Conservation (phyloP, 2,113 vertebrate genomes). For the Sisor rabdophorus region DNA sequence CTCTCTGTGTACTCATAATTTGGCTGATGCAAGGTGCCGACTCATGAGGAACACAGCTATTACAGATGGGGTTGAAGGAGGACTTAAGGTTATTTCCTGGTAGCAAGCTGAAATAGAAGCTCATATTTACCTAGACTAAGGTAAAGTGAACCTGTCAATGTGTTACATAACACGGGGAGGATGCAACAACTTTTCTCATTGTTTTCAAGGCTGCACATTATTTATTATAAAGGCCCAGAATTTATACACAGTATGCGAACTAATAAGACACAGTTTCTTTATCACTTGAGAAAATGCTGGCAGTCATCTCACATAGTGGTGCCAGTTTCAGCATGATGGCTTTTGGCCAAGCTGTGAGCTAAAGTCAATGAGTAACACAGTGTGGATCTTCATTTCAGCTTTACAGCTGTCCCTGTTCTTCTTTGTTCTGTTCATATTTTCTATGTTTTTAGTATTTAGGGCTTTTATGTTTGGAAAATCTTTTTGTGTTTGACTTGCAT, state of each 20-base stretch:
- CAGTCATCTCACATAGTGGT: slow-evolving; percentile 40
- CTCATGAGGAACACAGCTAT: slow-evolving; percentile 14
- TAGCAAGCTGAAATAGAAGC: slow-evolving; percentile 19
- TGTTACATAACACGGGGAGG: slow-evolving; percentile 27
- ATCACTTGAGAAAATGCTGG: slow-evolving; percentile 52
- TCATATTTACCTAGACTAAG: not conserved
- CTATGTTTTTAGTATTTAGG: slow-evolving; percentile 17
- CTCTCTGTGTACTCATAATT: slow-evolving; percentile 3
- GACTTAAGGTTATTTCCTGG: slow-evolving; percentile 11
- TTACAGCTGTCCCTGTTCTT: slow-evolving; percentile 39
- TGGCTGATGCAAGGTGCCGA: slow-evolving; percentile 23
- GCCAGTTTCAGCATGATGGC: slow-evolving; percentile 44
- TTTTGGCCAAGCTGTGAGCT: slow-evolving; percentile 33
- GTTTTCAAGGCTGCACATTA: slow-evolving; percentile 58
- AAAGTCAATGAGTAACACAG: slow-evolving; percentile 42
- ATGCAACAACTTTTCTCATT: slow-evolving; percentile 47
- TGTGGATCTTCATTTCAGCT: slow-evolving; percentile 40
- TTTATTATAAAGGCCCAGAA: slow-evolving; percentile 58
- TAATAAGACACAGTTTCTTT: slow-evolving; percentile 48
- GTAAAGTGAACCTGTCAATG: not conserved
- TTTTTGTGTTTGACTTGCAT: not conserved
- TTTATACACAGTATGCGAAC: slow-evolving; percentile 60
- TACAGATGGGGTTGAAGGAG: slow-evolving; percentile 12
- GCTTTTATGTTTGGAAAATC: slow-evolving; percentile 23
- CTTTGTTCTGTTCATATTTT: slow-evolving; percentile 35